A percentile compares a stretch with the other conserved stretches of the same genome.
Evolutionary conservation across 2,797 vertebrate genomes (phyloP).

Genomic region (Graptemys geographica): DNA sequence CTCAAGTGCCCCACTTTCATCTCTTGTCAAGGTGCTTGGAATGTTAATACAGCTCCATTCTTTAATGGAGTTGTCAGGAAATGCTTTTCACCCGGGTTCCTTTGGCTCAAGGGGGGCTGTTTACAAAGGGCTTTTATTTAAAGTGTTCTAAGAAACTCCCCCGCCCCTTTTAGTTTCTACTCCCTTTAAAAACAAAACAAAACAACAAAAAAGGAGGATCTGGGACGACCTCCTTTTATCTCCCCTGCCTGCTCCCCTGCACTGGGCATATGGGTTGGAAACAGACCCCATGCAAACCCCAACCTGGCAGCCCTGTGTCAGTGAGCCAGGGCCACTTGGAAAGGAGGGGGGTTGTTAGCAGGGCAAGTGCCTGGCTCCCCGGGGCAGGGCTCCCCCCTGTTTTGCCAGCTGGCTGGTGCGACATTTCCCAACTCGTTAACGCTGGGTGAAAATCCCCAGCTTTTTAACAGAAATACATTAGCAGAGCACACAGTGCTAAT

Average conservation of each 20-base stretch:
- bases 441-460: slow-evolving; percentile 84
- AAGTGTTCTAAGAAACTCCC: background rate
- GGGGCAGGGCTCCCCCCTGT: background rate
- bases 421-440: slow-evolving; percentile 88
- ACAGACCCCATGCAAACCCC: background rate
- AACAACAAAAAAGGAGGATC: background rate
- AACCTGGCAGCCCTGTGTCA: background rate
- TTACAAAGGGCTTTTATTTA: slow-evolving; percentile 61
- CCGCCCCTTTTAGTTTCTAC: background rate
- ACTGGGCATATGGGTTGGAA: background rate
- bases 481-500: slow-evolving; percentile 87
- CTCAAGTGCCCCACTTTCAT: slow-evolving; percentile 78
- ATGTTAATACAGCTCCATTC: slow-evolving; percentile 77
- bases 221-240: background rate
- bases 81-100: slow-evolving; percentile 77
- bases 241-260: background rate
- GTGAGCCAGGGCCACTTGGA: background rate
- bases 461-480: slow-evolving; percentile 83
- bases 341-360: background rate
- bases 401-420: slow-evolving; percentile 72
- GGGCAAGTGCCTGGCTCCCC: background rate
- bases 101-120: slow-evolving; percentile 66
- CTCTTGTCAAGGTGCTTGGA: slow-evolving; percentile 78
- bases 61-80: slow-evolving; percentile 86
- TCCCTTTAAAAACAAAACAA: background rate